Base-by-base conservation (phyloP, 2,888 invertebrate genomes). In the Cyaniris semiargus region DNA sequence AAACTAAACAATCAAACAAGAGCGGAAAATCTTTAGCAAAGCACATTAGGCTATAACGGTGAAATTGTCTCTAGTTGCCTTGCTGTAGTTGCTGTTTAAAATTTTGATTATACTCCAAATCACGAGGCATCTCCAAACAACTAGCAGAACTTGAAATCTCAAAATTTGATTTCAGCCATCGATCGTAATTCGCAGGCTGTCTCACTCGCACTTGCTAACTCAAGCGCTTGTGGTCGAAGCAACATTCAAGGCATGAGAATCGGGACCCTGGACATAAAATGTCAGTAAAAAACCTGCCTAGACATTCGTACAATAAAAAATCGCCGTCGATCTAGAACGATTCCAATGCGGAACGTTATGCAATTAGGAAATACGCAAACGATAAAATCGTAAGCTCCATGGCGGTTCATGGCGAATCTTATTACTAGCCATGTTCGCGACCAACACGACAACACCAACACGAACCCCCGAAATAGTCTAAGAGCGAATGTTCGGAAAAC, bases 341-440 rank as follows among this genome's bases (percentile, higher is more conserved):
- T 66, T 66, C 27, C 66, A 66, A 66, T 66, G 66, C 66, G 66
- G 27, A 13, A 66, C 27, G 15, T 66, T 31, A 66, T 2, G 66
- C 27, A 66, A 66, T 66, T 66, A 66, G 66, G 18, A 66, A 66
- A 66, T 66, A 66, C 66, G 66, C 66, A 66, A 66, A 66, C 27
- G 66, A 66, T 66, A 27, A 66, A 66, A 66, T 66, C 15, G 31
- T 66, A 66, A 66, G 66, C 66, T 6, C 66, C 66, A 27, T 18
- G 66, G 6, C 66, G 15, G 27, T 66, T 66, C 66, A 66, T 27
- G 66, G 27, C 66, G 27, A 66, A 66, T 66, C 66, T 66, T 66
- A 66, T 66, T 66, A 66, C 21, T 23, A 23, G 7, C 60, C 23
- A 60, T 60, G 60, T 60, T 60, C 60, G 60, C 60, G 23, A 60